Base-by-base conservation (phyloP, 2,113 vertebrate genomes). In the Edolisoma coerulescens region DNA sequence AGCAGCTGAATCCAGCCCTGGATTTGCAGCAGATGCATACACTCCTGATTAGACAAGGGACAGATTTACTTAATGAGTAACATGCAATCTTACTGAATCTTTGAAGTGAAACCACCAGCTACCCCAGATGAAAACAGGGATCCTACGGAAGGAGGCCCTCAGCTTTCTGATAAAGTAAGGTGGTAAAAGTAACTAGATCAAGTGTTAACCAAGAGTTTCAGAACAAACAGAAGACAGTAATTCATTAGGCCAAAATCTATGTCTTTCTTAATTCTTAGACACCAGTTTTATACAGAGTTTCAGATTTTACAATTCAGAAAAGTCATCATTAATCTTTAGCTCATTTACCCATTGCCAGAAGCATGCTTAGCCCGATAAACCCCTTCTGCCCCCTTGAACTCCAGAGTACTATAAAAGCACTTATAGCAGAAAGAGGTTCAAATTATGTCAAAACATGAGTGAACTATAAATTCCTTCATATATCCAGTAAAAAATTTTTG, bases 71-170 rank as follows among this genome's bases (percentile, higher is more conserved):
- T 95, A 90, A 94, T 81, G 56, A 94, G 73, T 92, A 95, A 94
- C 47, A 1, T 42, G 60, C 20, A 75, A 20, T 67, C 42, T 60
- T 81, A 77, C 47, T 16, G 52, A 90, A 41, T 77, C 68, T 88
- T 89, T 92, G 68, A 68, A 86, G 56, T 60, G 71, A 93, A 96
- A 88, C 79, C 93, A 96, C 79, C 87, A 92, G 50, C 59, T 80
- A 70, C 52, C 84, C 23, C 71, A 92, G n/a, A 63, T 50, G 60
- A 89, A 88, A 88, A 84, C 28, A 71, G 33, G 56, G 60, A 89
- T 37, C 32, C n/a, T 28, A 11, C 44, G 75, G 60, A 92, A 69
- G 67, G 35, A 80, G 47, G 56, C 44, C 50, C 56, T 92, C 60
- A 84, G 60, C 79, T 49, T 74, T 96, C 81, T 80, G 68, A 81